Percentiles rank a stretch among this genome's conserved stretches.
Conservation (phyloP, 2,888 invertebrate genomes). For the Bibio marci region DNA sequence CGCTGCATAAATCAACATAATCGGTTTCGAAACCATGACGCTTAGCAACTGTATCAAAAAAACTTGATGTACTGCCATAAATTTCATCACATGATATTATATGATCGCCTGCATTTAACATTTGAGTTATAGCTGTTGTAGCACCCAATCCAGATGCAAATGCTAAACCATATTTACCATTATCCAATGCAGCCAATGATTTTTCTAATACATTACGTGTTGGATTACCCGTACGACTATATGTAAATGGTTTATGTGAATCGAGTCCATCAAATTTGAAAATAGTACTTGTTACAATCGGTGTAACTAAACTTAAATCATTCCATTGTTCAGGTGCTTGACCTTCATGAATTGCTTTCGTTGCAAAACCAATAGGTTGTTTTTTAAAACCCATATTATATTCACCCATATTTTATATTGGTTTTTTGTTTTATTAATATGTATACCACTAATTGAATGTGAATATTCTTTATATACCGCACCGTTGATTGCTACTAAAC, state of each 20-base stretch:
- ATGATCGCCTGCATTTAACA: constrained; percentile 76
- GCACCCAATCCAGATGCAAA: constrained; percentile 89
- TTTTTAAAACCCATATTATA: constrained; percentile 33
- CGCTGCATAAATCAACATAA: constrained; percentile 66
- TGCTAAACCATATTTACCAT: constrained; percentile 62
- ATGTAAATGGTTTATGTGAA: constrained; percentile 65
- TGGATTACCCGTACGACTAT: constrained; percentile 88
- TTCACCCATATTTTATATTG: too few relatives aligned
- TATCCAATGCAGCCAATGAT: constrained; percentile 79
- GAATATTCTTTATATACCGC: too few relatives aligned
- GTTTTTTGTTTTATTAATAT: too few relatives aligned
- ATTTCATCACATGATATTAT: constrained; percentile 81
- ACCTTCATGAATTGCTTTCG: constrained; percentile 79
- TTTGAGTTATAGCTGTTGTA: constrained; percentile 52
- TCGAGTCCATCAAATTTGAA: constrained; percentile 57
- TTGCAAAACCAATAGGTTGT: constrained; percentile 58
- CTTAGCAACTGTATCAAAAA: constrained; percentile 43
- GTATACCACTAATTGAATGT: too few relatives aligned
- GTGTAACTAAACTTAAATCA: constrained; percentile 70
- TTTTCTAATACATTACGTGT: constrained; percentile 74
- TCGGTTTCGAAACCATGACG: constrained; percentile 55
- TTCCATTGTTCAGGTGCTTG: constrained; percentile 85
- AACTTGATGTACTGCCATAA: constrained; percentile 70
- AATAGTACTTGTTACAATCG: constrained; percentile 80
- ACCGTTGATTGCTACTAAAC: too few relatives aligned